Evolutionary conservation across 1,140 invertebrate genomes (phyloP), one percentile per base, ranked within the genome.

Genomic region (Meteorus sp.): DNA sequence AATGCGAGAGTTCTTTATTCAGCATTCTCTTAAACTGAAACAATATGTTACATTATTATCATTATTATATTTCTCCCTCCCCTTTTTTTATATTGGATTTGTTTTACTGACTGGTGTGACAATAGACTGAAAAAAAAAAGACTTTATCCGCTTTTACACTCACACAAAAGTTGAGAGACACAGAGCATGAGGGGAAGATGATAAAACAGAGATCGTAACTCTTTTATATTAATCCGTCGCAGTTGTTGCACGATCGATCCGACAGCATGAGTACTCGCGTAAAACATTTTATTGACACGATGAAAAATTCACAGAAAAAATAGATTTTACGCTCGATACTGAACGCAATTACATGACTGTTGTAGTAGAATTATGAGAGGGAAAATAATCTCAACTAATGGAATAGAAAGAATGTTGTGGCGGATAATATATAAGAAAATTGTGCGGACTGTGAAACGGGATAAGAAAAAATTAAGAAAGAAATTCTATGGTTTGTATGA

Each of bases 1-100:
- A 99, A 80, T 98, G 96, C 76, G 93, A 98, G 67, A 99, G 85
- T 81, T 99, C 97, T 84, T 98, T 97, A 84, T 99, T 99, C 74
- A 99, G 87, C 94, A 99, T 98, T 79, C 96, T 88, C 82, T 98
- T 98, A 85, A 99, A 99, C 96, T 99, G 87, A 55, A 90, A 85
- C 65, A 66, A n/a, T n/a, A n/a, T n/a, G n/a, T 67, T 47, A 64
- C 55, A 35, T 25, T 31, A 59, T 15, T 7, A 35, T n/a, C 15
- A 41, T 52, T 15, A 59, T 35, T 44, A 8, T 27, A 5, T 39
- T 39, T n/a, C 13, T 39, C 35, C 17, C 2, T 15, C 8, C 13
- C n/a, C 13, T 13, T 20, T 13, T 25, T 23, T 25, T 47, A 39
- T 39, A 39, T 47, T 13, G 19, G 5, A 47, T 47, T 47, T 13